Evolutionary conservation across 2,113 vertebrate genomes (phyloP).

Genomic region (Oryzias curvinotus): DNA sequence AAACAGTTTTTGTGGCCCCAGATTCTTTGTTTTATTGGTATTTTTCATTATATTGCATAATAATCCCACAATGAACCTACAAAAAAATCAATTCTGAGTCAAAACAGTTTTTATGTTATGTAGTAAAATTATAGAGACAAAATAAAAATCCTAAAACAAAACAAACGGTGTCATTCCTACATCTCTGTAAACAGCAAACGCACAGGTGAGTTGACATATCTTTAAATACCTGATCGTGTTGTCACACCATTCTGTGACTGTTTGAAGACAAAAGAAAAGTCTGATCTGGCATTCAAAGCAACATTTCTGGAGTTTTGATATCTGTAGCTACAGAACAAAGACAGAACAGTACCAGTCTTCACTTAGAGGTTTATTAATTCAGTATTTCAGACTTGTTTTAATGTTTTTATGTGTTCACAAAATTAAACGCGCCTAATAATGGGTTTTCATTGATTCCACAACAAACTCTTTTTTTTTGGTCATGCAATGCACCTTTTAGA

Average conservation of each 20-base stretch:
- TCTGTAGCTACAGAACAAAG: slow-evolving; percentile 21
- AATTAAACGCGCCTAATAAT: slow-evolving; percentile 42
- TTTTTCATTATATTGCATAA: too few species aligned
- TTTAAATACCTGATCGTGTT: neutral
- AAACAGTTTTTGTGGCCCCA: too few species aligned
- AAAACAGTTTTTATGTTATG: too few species aligned
- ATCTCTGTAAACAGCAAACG: too few species aligned
- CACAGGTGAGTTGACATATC: neutral
- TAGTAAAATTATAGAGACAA: too few species aligned
- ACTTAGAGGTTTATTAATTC: slow-evolving; percentile 15
- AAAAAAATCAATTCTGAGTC: too few species aligned
- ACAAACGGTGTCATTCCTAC: too few species aligned
- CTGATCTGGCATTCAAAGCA: slow-evolving; percentile 5
- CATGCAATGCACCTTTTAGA: slow-evolving; percentile 27
- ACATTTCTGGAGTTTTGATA: slow-evolving; percentile 15
- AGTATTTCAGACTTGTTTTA: slow-evolving; percentile 11
- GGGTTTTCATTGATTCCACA: neutral
- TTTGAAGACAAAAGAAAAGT: neutral
- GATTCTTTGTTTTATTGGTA: too few species aligned
- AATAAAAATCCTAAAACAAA: too few species aligned
- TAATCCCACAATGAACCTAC: too few species aligned
- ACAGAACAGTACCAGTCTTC: neutral
- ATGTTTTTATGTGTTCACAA: slow-evolving; percentile 26
- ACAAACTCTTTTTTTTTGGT: slow-evolving; percentile 30
- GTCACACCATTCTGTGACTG: too few species aligned